phyloP scores from a whole-genome alignment of 2,113 vertebrate genomes.

The Cinclus cinclus region DNA sequence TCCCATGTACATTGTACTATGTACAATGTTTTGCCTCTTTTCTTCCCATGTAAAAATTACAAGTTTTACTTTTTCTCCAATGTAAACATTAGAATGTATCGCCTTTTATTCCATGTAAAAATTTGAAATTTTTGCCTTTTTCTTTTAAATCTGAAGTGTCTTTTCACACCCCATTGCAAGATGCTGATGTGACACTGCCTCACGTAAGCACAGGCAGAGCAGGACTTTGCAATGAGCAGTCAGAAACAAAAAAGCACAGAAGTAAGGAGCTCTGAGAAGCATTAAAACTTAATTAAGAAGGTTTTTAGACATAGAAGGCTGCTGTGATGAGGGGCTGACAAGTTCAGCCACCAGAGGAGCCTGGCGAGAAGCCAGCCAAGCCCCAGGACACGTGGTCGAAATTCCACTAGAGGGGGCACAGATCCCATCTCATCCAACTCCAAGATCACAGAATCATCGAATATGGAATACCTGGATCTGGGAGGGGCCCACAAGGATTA shows the following conservation, averaged over 20 bases:
- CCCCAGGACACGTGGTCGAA: background rate
- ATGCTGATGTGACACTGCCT: background rate
- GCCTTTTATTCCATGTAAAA: background rate
- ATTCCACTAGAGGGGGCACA: conserved; percentile 68
- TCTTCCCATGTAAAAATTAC: background rate
- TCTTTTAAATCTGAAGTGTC: background rate
- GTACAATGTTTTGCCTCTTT: background rate
- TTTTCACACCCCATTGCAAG: rapidly evolving
- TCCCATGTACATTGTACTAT: background rate
- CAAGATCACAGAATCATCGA: background rate
- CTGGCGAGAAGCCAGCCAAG: rapidly evolving
- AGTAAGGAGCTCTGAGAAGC: background rate
- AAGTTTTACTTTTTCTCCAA: background rate
- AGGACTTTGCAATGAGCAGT: background rate
- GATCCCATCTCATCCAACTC: background rate
- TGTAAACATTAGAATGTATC: background rate
- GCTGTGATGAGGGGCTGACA: background rate
- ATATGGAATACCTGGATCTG: rapidly evolving
- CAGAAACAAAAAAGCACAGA: background rate
- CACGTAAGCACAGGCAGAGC: rapidly evolving
- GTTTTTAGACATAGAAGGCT: background rate
- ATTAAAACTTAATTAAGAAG: background rate
- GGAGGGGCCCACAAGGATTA: background rate
- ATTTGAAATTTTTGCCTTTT: rapidly evolving
- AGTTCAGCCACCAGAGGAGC: rapidly evolving